Evolutionary conservation across 2,113 vertebrate species (phyloP).

Genomic region (Campylomormyrus numenius): DNA sequence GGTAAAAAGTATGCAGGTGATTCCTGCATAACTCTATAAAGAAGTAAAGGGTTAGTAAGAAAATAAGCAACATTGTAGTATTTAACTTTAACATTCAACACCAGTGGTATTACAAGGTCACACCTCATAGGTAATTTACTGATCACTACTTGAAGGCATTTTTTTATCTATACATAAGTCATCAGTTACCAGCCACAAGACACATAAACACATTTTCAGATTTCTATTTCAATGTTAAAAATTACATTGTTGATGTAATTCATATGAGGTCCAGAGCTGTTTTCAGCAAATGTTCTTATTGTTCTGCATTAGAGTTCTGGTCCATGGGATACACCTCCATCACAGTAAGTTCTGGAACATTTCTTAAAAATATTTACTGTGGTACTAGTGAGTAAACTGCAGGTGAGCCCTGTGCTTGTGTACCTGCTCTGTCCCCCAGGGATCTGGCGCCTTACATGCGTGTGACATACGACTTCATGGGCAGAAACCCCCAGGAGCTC

Average conservation of each 20-base stretch:
- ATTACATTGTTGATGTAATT: background rate
- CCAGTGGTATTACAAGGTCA: background rate
- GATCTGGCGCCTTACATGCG: constrained; percentile 43
- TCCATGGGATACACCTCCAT: background rate
- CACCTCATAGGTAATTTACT: background rate
- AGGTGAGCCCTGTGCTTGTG: background rate
- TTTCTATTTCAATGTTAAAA: background rate
- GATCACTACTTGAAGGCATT: background rate
- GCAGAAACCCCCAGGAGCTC: constrained; percentile 74
- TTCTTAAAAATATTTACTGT: background rate
- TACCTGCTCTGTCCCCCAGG: constrained; percentile 22
- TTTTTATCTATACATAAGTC: background rate
- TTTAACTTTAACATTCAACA: background rate
- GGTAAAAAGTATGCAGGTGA: background rate
- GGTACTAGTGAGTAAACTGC: background rate
- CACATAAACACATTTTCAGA: background rate
- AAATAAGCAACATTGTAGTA: background rate
- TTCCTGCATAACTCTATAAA: background rate
- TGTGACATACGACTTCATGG: constrained; percentile 71
- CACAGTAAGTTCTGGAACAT: constrained; percentile 6
- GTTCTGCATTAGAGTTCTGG: constrained; percentile 1
- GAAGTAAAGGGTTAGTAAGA: background rate
- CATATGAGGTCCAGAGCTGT: background rate
- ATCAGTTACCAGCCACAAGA: background rate
- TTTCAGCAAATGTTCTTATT: background rate